Base-by-base conservation (phyloP, 1,140 invertebrate species). In the Acromyrmex echinatior region DNA sequence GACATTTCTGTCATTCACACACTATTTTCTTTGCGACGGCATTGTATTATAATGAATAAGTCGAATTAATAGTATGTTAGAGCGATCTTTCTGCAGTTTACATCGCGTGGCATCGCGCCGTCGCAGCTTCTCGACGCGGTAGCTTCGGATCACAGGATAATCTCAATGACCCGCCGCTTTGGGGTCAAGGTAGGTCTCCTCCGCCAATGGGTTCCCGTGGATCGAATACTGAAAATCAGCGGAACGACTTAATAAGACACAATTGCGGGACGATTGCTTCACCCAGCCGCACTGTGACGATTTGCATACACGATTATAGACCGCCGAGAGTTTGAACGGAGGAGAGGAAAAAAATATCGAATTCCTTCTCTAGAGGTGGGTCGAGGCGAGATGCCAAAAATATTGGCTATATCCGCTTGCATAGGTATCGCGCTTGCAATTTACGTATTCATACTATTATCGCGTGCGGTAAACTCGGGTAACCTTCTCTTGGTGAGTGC, bases 241-340 rank as follows among this genome's bases (percentile, higher is more conserved):
- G 93, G 91, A 95, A 95, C 94, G 92, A 95, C 93, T 95, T 95
- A 95, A 95, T 95, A 95, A 95, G 94, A 80, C 94, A 94, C 94
- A 93, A 95, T 95, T 94, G 93, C 93, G 84, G 91, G 91, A 92
- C 93, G 93, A 94, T 94, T 94, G 94, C 94, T 94, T 93, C 93
- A 93, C 89, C 90, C 91, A 73, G 90, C 89, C 91, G 91, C 89
- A 80, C 90, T 93, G 92, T 92, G 93, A 94, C 93, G 87, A 95
- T 95, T 95, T 95, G 95, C 95, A 95, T 95, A 95, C 90, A 93
- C 94, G 95, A 95, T 95, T 95, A 95, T 93, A 95, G 93, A 92
- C 87, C 92, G 90, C 92, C 88, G 58, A 70, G 76, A 87, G 79
- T 86, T 63, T 51, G 63, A 85, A 70, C 74, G 86, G 62, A 68